These are phyloP conservation scores for Perizoma affinitatum DNA, from an alignment of 2,888 invertebrate species.

Conservation along the genomic window DNA sequence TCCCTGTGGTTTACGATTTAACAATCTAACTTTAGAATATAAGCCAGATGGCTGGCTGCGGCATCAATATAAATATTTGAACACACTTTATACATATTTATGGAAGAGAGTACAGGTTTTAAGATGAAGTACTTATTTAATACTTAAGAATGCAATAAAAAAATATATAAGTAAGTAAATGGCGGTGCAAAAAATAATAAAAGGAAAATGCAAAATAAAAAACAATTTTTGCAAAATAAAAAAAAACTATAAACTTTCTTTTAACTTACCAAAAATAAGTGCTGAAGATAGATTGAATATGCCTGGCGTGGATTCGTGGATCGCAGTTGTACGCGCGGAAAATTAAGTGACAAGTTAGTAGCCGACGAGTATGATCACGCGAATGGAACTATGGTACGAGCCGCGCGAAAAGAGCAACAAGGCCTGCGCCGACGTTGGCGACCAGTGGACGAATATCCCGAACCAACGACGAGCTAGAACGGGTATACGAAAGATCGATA, in stretches of 20 bases:
- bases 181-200: constrained; percentile 28
- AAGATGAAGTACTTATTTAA: constrained; percentile 30
- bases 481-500: constrained; percentile 78
- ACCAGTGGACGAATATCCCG: constrained; percentile 78
- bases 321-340: constrained; percentile 53
- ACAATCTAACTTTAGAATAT: constrained; percentile 83
- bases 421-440: constrained; percentile 81
- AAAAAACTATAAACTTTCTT: constrained; percentile 26
- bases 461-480: constrained; percentile 75
- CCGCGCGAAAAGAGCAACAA: constrained; percentile 73
- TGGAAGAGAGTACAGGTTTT: constrained; percentile 1
- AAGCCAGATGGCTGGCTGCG: constrained; percentile 81
- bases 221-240: constrained; percentile 27
- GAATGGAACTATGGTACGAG: constrained; percentile 66
- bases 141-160: neutral
- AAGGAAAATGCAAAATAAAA: constrained; percentile 16
- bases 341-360: constrained; percentile 65
- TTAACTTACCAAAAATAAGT: constrained; percentile 51
- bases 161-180: too few relatives aligned
- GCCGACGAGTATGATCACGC: constrained; percentile 73
- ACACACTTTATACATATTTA: constrained; percentile 55
- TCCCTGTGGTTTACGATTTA: constrained; percentile 80
- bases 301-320: constrained; percentile 41
- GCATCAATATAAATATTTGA: constrained; percentile 74
- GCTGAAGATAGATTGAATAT: constrained; percentile 53